Evolutionary conservation across 2,113 vertebrate genomes (phyloP), one percentile per base, ranked within the genome.

Genomic region (Cacatua alba): DNA sequence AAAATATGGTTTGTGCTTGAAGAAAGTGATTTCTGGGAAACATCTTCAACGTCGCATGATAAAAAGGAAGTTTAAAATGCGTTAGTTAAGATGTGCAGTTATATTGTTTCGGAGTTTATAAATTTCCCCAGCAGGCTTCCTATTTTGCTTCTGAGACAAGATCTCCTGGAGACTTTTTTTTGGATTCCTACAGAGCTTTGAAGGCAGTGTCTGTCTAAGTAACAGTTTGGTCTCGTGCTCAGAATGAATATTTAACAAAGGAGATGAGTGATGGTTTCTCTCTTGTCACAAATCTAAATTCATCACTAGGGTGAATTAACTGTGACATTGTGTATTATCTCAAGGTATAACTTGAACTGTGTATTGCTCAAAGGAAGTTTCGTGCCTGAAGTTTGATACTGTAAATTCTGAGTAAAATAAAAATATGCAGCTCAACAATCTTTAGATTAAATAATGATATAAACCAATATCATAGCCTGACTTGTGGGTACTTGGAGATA

Each of bases 231-330:
- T 96, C 95, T 97, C 94, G 28, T 96, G 94, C 93, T 95, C 80
- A 24, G 94, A 95, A 96, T 96, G 96, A 96, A 96, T 96, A 95
- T 96, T 94, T 86, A 96, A 96, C 94, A 90, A 94, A 96, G 90
- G 82, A 90, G 92, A 96, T 96, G 92, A 96, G 86, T 92, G 92
- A 96, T 96, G 91, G 81, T 92, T 97, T 90, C 89, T 92, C 62
- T 92, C 93, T 81, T 92, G 94, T 96, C 95, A 96, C 72, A 89
- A 64, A 88, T 88, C 88, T 90, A 88, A 92, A 96, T 93, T 95
- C 83, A 91, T 94, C 77, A 60, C 76, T 68, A 26, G 76, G 76
- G 86, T 83, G 87, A 97, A 97, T 93, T 92, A 95, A 90, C 94
- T 94, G 78, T 88, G 88, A 96, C 85, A 95, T 92, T 95, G 57